Conservation (phyloP, 2,113 vertebrate species). For the Crotalus helleri region DNA sequence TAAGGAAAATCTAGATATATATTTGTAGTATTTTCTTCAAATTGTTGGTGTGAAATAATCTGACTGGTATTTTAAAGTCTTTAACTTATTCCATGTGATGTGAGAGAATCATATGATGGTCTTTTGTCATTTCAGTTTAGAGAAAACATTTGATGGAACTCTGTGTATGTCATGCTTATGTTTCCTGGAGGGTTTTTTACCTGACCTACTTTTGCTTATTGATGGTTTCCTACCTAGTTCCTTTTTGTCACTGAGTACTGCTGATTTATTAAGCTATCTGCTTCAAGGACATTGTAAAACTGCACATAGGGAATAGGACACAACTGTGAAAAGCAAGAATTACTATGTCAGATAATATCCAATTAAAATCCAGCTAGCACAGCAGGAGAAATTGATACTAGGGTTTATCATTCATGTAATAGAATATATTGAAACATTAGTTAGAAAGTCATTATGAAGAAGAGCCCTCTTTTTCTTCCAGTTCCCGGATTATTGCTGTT, state of each 20-base stretch:
- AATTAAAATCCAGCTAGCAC: constrained; percentile 65
- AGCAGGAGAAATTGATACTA: constrained; percentile 60
- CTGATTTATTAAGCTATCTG: constrained; percentile 58
- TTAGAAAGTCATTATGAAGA: constrained; percentile 57
- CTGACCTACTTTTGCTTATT: constrained; percentile 56
- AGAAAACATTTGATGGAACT: constrained; percentile 45
- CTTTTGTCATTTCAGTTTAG: constrained; percentile 42
- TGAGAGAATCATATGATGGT: constrained; percentile 14
- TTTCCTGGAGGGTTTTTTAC: constrained; percentile 41
- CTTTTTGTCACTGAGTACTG: constrained; percentile 59
- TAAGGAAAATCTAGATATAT: constrained; percentile 13
- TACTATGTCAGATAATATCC: constrained; percentile 62
- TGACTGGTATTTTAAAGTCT: constrained; percentile 34
- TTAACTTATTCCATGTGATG: constrained; percentile 38
- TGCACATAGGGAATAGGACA: constrained; percentile 55
- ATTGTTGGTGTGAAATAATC: constrained; percentile 14
- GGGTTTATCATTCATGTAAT: constrained; percentile 59
- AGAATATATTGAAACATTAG: constrained; percentile 42
- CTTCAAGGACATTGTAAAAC: constrained; percentile 61
- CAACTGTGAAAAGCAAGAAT: constrained; percentile 60
- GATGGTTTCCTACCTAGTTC: constrained; percentile 46
- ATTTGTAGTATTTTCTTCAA: constrained; percentile 9
- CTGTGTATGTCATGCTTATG: constrained; percentile 13
- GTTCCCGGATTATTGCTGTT: constrained; percentile 35
- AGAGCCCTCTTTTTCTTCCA: constrained; percentile 39